Conservation (phyloP, 2,888 invertebrate genomes). For the Patella caerulea region DNA sequence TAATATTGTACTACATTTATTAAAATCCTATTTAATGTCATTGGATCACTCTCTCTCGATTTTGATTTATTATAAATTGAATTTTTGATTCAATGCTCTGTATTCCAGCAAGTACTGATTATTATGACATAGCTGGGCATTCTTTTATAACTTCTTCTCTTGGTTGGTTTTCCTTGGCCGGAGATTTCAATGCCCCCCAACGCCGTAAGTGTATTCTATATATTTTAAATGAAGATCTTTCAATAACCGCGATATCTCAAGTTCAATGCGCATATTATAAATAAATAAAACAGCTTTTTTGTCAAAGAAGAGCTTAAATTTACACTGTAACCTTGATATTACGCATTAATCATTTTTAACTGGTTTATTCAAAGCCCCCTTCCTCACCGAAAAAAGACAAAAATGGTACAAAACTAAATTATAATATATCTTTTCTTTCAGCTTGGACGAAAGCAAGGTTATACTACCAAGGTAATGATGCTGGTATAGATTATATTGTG, state of each 20-base stretch:
- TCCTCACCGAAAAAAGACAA: too few relatives aligned
- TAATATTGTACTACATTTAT: too few relatives aligned
- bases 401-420: too few relatives aligned
- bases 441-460: constrained; percentile 23
- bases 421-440: neutral
- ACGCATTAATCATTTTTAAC: neutral
- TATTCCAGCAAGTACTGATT: constrained; percentile 16
- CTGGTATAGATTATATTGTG: constrained; percentile 40
- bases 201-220: constrained; percentile 3
- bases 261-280: too few relatives aligned
- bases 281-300: too few relatives aligned
- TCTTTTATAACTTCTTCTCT: constrained; percentile 6
- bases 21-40: too few relatives aligned
- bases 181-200: constrained; percentile 30
- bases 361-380: neutral
- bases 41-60: too few relatives aligned
- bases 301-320: too few relatives aligned
- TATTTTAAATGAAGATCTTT: too few relatives aligned
- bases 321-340: neutral
- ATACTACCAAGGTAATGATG: constrained; percentile 43
- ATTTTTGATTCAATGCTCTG: neutral
- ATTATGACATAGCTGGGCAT: constrained; percentile 23
- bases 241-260: too few relatives aligned
- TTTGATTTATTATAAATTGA: too few relatives aligned
- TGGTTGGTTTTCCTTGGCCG: constrained; percentile 22